Conservation (phyloP, 2,888 invertebrate species). For the Eupithecia dodoneata region DNA sequence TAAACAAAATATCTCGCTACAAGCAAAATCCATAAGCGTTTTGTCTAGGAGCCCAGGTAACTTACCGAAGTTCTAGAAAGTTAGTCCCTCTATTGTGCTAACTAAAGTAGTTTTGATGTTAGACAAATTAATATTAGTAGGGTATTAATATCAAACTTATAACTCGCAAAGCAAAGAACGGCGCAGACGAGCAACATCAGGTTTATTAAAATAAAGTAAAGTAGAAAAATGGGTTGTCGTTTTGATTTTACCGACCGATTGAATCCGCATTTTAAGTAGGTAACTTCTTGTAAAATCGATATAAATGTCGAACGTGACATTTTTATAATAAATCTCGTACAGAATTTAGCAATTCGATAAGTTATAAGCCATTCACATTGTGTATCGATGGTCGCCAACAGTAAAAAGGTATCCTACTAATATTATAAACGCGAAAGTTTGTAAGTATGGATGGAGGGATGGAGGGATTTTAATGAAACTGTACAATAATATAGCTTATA, state of each 20-base stretch:
- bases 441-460: too few species aligned
- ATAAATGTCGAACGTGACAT: background rate
- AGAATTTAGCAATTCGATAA: background rate
- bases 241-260: background rate
- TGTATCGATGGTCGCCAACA: background rate
- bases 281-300: background rate
- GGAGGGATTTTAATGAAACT: too few species aligned
- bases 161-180: background rate
- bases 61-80: conserved; percentile 22
- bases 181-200: background rate
- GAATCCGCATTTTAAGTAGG: background rate
- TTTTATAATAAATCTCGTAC: background rate
- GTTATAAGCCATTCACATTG: background rate
- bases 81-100: conserved; percentile 15
- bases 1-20: background rate
- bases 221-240: background rate
- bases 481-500: too few species aligned
- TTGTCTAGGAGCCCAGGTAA: conserved; percentile 17
- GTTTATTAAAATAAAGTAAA: background rate
- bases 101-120: conserved; percentile 14
- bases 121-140: conserved; percentile 12
- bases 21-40: conserved; percentile 1
- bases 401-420: too few species aligned
- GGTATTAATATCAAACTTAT: conserved; percentile 26
- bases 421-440: too few species aligned